A percentile compares a stretch with the other conserved stretches of the same genome.
These are phyloP conservation scores for Florisuga fusca DNA, from an alignment of 2,797 vertebrate species.

Conservation along the genomic window DNA sequence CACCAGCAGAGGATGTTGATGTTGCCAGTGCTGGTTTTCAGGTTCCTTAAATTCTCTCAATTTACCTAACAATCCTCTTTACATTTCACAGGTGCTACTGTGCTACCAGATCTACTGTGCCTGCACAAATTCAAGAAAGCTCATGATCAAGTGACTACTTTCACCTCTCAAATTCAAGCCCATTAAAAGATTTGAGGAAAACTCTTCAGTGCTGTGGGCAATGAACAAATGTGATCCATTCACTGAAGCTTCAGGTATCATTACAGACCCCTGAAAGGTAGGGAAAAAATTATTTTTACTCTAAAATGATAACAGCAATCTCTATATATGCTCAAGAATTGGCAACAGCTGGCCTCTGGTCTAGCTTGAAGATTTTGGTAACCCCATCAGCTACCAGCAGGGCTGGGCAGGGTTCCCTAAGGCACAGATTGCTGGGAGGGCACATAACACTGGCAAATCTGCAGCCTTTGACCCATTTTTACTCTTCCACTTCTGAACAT, in stretches of 20 bases:
- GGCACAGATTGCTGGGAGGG: background rate
- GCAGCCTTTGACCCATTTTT: background rate
- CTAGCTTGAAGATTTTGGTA: background rate
- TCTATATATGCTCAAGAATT: background rate
- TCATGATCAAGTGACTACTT: background rate
- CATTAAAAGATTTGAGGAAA: constrained; percentile 12
- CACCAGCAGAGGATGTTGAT: background rate
- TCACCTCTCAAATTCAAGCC: constrained; percentile 1
- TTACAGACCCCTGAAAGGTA: background rate
- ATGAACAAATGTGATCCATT: background rate
- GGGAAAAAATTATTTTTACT: background rate
- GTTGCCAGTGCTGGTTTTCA: background rate
- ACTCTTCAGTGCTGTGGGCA: background rate
- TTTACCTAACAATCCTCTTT: background rate
- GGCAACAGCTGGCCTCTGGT: background rate
- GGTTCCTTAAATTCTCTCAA: background rate
- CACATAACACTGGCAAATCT: background rate
- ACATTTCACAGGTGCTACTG: background rate
- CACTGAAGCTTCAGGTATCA: background rate
- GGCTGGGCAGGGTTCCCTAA: background rate
- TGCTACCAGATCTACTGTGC: background rate
- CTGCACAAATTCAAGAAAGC: background rate
- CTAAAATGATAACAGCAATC: background rate
- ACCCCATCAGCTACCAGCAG: background rate
- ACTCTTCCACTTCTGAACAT: background rate